Evolutionary conservation across 2,797 vertebrate genomes (phyloP).

Genomic region (Xyrichtys novacula): DNA sequence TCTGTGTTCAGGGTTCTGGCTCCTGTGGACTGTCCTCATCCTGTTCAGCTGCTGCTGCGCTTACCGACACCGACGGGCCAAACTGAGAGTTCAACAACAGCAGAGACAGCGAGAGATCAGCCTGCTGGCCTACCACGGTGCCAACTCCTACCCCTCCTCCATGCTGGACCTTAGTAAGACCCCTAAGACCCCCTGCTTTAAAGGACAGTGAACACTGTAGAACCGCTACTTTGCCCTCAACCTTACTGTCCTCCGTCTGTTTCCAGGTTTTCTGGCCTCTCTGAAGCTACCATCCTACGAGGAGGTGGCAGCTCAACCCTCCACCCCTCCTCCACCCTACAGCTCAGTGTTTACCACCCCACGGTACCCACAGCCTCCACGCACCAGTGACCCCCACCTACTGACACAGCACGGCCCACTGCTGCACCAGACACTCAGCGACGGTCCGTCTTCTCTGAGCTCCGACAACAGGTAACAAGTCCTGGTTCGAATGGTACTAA

Average conservation of each 20-base stretch:
- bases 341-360: slow-evolving; percentile 84
- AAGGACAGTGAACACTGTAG: too few species aligned
- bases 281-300: slow-evolving; percentile 96
- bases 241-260: background rate
- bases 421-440: slow-evolving; percentile 78
- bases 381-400: slow-evolving; percentile 75
- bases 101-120: slow-evolving; percentile 96
- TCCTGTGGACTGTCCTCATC: slow-evolving; percentile 95
- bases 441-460: slow-evolving; percentile 86
- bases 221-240: background rate
- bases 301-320: slow-evolving; percentile 91
- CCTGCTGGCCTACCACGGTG: slow-evolving; percentile 94
- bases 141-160: slow-evolving; percentile 89
- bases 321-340: slow-evolving; percentile 93
- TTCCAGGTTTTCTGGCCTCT: slow-evolving; percentile 89
- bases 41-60: slow-evolving; percentile 97
- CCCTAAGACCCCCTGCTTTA: too few species aligned
- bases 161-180: slow-evolving; percentile 84
- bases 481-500: background rate
- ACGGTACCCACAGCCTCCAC: slow-evolving; percentile 77
- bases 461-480: slow-evolving; percentile 84
- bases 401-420: slow-evolving; percentile 86
- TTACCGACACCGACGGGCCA: slow-evolving; percentile 93
- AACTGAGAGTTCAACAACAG: slow-evolving; percentile 93
- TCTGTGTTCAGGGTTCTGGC: slow-evolving; percentile 93